Evolutionary conservation across 2,888 invertebrate species (phyloP), one percentile per base, ranked within the genome.

Genomic region (Dasypolia templi): DNA sequence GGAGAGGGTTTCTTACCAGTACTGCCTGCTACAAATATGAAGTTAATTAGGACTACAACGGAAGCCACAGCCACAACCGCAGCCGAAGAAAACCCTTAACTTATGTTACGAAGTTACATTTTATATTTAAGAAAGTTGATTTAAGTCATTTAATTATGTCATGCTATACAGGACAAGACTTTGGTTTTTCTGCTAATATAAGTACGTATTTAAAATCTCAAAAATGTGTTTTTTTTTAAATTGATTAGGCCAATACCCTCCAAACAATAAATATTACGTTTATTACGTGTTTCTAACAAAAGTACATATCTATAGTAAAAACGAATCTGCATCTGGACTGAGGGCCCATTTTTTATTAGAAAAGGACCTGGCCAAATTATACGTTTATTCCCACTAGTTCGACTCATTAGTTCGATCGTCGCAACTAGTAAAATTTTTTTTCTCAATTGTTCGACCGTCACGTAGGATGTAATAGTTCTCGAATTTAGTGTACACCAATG

Each of bases 131-230:
- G 42, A 32, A 53, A 42, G n/a, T 32, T 7, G 4, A 32, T 71
- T 55, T 55, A 44, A n/a, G n/a, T n/a, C n/a, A 71, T 72, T 71
- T 55, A 44, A 35, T 64, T 58, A 7, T 55, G 11, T 44, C 11
- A 55, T 7, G 17, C 46, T 26, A 7, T 12, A 6, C 12, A 32
- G 67, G 32, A 19, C n/a, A 42, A 42, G 3, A 19, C 26, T 26
- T 72, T 35, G 7, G 12, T 73, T 73, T 71, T 19, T 19, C 12
- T n/a, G 19, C 12, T n/a, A 58, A n/a, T 58, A 64, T 22, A n/a
- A 58, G 12, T n/a, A 11, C 17, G 2, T 64, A 19, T 32, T 58
- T n/a, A 55, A 32, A 53, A 32, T n/a, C 5, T 32, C 12, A n/a
- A 22, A 42, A 22, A 42, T 19, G 22, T 32, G 19, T n/a, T 64